These are phyloP conservation scores for Scrobipalpa atriplicella DNA, from an alignment of 2,888 invertebrate species.

Conservation along the genomic window DNA sequence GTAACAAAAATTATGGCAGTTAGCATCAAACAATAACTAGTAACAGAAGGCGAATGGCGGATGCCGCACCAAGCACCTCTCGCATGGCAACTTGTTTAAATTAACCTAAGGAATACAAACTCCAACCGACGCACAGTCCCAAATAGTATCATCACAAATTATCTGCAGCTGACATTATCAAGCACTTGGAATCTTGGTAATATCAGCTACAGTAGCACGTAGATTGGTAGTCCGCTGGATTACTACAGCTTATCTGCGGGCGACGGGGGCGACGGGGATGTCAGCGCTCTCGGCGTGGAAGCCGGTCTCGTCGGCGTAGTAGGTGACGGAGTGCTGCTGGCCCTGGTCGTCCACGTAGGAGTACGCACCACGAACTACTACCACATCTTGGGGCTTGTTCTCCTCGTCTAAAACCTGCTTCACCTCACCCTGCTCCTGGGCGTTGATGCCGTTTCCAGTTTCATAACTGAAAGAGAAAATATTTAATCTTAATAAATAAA, in stretches of 20 bases:
- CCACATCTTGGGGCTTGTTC: constrained; percentile 79
- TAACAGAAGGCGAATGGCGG: constrained; percentile 35
- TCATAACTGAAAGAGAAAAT: constrained; percentile 64
- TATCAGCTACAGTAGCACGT: constrained; percentile 36
- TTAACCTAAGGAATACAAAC: constrained; percentile 28
- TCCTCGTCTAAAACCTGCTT: constrained; percentile 76
- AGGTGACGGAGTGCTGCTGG: constrained; percentile 72
- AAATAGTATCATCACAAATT: neutral
- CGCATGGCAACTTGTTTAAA: constrained; percentile 27
- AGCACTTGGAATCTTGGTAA: constrained; percentile 1
- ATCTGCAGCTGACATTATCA: constrained; percentile 1
- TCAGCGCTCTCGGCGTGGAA: constrained; percentile 84
- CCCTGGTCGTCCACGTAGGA: constrained; percentile 82
- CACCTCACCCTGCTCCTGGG: constrained; percentile 74
- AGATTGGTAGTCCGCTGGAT: constrained; percentile 36
- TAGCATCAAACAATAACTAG: constrained; percentile 48
- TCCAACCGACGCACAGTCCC: constrained; percentile 24
- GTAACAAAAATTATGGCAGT: constrained; percentile 69
- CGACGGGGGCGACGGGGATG: constrained; percentile 77
- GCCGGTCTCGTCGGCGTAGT: constrained; percentile 85
- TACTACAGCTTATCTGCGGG: constrained; percentile 44
- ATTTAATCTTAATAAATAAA: neutral
- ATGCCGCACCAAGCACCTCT: constrained; percentile 30
- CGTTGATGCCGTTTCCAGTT: constrained; percentile 80
- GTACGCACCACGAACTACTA: constrained; percentile 83